Evolutionary conservation across 2,888 invertebrate species (phyloP), one percentile per base, ranked within the genome.

Genomic region (Luperina nickerlii): DNA sequence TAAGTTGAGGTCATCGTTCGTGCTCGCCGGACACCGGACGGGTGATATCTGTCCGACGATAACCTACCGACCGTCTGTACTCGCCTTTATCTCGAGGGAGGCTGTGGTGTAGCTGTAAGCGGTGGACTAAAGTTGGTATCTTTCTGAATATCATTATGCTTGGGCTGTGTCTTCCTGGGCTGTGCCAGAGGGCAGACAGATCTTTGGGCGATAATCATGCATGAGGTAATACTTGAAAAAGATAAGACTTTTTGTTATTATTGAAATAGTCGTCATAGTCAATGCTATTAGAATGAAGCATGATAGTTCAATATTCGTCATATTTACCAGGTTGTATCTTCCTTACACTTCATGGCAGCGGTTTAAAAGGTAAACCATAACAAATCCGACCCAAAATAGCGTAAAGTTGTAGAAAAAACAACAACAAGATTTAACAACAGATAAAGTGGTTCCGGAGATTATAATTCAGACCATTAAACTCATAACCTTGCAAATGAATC

Each of bases 61-160:
- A 93, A 91, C 93, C 93, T 88, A 91, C 84, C 89, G 88, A 84
- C 91, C 90, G 88, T 81, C 89, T 88, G 89, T 79, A 76, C 84
- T 57, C 54, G 81, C 78, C 74, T 84, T 88, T 91, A 91, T 91
- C 91, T 87, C 48, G 79, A 48, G 38, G 27, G 42, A 73, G 60
- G 65, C 38, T 45, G 48, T 70, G 83, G 89, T 84, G n/a, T 18
- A 18, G 72, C 45, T 88, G 82, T 11, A 9, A 85, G 88, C 84
- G 88, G 48, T 24, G 3, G n/a, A 15, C 13, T 4, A 38, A 62
- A 15, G 1, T 60, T 68, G 11, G 18, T 27, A 45, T 68, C 20
- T 20, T 38, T 20, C n/a, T 13, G n/a, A 24, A 70, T 70, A 54
- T 70, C 13, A 54, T 7, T 18, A n/a, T n/a, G 18, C n/a, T 62